These are phyloP conservation scores for Ifrita kowaldi DNA, from an alignment of 2,113 vertebrate species.

Conservation along the genomic window DNA sequence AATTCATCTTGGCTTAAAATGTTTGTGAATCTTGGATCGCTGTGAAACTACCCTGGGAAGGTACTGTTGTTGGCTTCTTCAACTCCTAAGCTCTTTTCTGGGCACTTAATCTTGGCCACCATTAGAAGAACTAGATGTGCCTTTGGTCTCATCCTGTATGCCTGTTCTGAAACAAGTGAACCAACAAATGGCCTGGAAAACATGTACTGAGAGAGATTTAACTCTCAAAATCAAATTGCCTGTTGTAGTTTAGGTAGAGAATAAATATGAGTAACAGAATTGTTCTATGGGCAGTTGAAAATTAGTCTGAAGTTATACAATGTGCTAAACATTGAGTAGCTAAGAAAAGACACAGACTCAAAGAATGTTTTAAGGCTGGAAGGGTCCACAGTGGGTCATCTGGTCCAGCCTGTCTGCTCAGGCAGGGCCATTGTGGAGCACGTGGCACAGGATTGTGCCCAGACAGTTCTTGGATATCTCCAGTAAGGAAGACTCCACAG, in stretches of 20 bases:
- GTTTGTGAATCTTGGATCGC: not conserved
- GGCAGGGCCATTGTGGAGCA: rapidly evolving
- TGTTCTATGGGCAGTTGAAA: not conserved
- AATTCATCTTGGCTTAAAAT: not conserved
- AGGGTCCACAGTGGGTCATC: not conserved
- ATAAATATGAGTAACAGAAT: not conserved
- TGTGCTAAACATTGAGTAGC: not conserved
- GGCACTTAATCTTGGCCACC: rapidly evolving
- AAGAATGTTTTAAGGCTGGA: not conserved
- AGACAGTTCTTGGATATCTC: not conserved
- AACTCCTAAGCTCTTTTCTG: not conserved
- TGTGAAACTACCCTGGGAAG: not conserved
- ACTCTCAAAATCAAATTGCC: not conserved
- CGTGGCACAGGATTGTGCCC: not conserved
- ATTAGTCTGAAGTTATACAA: not conserved
- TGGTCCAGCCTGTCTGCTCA: not conserved
- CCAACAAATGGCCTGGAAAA: not conserved
- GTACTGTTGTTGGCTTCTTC: not conserved
- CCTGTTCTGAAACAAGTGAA: not conserved
- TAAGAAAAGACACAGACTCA: not conserved
- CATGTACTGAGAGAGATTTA: not conserved
- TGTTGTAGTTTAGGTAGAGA: not conserved
- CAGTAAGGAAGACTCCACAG: not conserved
- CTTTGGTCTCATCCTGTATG: not conserved
- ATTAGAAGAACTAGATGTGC: not conserved